Evolutionary conservation across 2,113 vertebrate species (phyloP), one percentile per base, ranked within the genome.

Genomic region (Tyrannus savana): DNA sequence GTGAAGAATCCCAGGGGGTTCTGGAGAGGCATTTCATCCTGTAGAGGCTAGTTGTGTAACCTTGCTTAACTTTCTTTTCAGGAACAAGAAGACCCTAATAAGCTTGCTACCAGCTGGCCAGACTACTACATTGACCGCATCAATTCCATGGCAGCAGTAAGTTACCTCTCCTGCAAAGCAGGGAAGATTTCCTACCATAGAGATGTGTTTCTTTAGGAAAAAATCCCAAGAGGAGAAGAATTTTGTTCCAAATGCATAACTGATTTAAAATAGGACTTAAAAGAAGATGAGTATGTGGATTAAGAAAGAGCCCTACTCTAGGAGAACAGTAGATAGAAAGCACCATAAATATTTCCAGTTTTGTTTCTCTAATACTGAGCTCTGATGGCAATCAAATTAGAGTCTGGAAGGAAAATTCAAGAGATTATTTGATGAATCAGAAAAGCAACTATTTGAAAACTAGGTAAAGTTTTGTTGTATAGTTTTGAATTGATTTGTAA

Each of bases 31-130:
- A 14, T 77, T 87, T 76, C 25, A 62, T 71, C 27, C 13, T 81
- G 19, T 68, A 52, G 73, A 87, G 18, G 9, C 18, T 37, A 19
- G 11, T 66, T 63, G 52, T 47, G 17, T 96, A 95, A 96, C 7
- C n/a, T 66, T 84, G 25, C 69, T 92, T 85, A 87, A 88, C 69
- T 94, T 91, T 94, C 33, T 84, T 98, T 98, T 92, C 97, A 99
- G 99, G 99, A 99, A 84, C 99, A 99, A 97, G 99, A 99, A 96
- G 99, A 99, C 95, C 99, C 99, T 93, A 99, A 99, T 97, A 99
- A 99, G 73, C 98, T 99, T 96, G 99, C 99, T 28, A 99, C 99
- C 97, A 99, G 99, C 98, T 99, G 99, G 99, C 99, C 99, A 0
- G 99, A 99, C 96, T 99, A 99, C 98, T 99, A 99, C 97, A 99